These are phyloP conservation scores for Fragum fragum DNA, from an alignment of 2,888 invertebrate genomes.

Conservation along the genomic window DNA sequence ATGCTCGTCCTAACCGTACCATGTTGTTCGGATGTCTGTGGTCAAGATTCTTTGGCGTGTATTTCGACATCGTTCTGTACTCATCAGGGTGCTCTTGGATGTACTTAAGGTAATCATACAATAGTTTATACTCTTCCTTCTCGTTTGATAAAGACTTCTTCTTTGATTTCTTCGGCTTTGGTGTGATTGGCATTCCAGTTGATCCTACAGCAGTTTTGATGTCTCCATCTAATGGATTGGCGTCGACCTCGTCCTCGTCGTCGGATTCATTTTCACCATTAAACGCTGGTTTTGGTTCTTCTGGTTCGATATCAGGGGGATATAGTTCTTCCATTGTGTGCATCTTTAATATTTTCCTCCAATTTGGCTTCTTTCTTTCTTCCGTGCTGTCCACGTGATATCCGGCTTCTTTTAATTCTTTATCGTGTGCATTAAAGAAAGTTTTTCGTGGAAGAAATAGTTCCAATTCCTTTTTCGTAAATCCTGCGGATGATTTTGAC, in stretches of 20 bases:
- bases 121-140: conserved; percentile 71
- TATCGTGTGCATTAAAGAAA: conserved; percentile 78
- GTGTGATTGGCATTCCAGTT: neutral
- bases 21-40: conserved; percentile 57
- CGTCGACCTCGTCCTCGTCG: conserved; percentile 42
- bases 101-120: conserved; percentile 75
- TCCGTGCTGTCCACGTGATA: conserved; percentile 59
- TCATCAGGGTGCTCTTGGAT: conserved; percentile 75
- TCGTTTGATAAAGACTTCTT: conserved; percentile 48
- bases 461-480: conserved; percentile 70
- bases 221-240: conserved; percentile 34
- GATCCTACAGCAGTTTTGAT: conserved; percentile 55
- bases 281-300: neutral
- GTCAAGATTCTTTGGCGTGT: conserved; percentile 51
- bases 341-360: conserved; percentile 57
- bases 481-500: conserved; percentile 53
- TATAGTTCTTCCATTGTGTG: conserved; percentile 58
- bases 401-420: conserved; percentile 75
- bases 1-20: conserved; percentile 67
- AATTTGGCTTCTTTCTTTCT: conserved; percentile 58
- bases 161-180: conserved; percentile 26
- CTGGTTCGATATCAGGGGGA: conserved; percentile 40
- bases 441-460: conserved; percentile 75
- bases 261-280: conserved; percentile 12
- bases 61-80: conserved; percentile 60